Base-by-base conservation (phyloP, 2,113 vertebrate genomes). In the Fukomys damarensis region DNA sequence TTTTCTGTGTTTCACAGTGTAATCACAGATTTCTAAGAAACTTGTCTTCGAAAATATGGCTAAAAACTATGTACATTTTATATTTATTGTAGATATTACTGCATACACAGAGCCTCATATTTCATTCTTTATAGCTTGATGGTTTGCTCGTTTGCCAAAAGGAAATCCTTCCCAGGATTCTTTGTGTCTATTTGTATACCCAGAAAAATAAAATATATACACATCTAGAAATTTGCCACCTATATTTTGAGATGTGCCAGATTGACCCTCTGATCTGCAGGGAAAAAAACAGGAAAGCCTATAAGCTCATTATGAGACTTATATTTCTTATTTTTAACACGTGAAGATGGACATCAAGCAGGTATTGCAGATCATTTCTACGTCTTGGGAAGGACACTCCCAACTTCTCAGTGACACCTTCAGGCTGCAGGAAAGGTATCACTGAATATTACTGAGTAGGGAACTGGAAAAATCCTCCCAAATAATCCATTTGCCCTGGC, bases 151-250 rank as follows among this genome's bases (percentile, higher is more conserved):
- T 81, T 87, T 93, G 49, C 94, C 96, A 86, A 41, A 19, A 96
- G 54, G 83, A 97, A 96, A 16, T 70, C 32, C 83, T 92, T 95
- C 41, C 43, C 61, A 54, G 76, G 49, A 86, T 49, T 8, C 19
- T 94, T 90, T 43, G 2, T 59, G 35, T 93, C 76, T 88, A 24
- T 89, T 96, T 93, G 83, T 81, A 56, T 84, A 96, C 68, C 54
- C 41, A 93, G 59, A 96, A 98, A 96, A 97, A 94, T 97, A 98
- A 96, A 94, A 87, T n/a, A 72, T 1, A 30, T 88, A 58, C 92
- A 74, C 58, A 82, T 74, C 59, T 93, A 94, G 97, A 96, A 96
- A 86, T 97, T 96, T 97, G 96, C 97, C 81, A 95, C 79, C 77
- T 66, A 0, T 82, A 90, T 96, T 96, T 92, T 96, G 96, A 96